Conservation (phyloP, 2,888 invertebrate genomes). For the Rhagonycha fulva region DNA sequence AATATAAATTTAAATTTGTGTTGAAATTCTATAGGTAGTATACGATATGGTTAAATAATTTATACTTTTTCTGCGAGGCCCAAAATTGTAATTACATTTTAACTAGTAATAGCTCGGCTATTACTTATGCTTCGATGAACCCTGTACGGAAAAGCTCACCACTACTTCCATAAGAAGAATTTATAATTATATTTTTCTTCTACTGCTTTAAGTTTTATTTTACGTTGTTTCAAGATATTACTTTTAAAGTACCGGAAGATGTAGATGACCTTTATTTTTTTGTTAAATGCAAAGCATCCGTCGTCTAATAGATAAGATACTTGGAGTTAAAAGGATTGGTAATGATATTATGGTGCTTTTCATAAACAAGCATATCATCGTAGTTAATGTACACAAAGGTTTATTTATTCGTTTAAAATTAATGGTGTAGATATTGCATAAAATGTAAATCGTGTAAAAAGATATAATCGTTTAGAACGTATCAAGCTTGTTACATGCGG, state of each 20-base stretch:
- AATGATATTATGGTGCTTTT: constrained; percentile 10
- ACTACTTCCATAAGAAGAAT: too few relatives aligned
- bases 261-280: neutral
- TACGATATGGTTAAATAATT: neutral
- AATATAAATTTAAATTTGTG: neutral
- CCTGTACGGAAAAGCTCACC: too few relatives aligned
- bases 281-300: constrained; percentile 2
- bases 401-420: constrained; percentile 7
- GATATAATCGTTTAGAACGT: constrained; percentile 10
- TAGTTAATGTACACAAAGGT: constrained; percentile 1
- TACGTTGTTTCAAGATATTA: neutral
- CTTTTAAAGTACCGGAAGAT: neutral
- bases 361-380: constrained; percentile 4
- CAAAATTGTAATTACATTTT: neutral
- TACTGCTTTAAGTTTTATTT: neutral
- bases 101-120: neutral
- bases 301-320: neutral
- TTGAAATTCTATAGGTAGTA: neutral
- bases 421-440: constrained; percentile 19
- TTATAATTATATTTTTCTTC: too few relatives aligned
- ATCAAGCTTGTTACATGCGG: constrained; percentile 8
- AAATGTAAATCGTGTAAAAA: constrained; percentile 15
- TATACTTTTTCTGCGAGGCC: neutral
- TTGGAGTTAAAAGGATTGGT: constrained; percentile 2
- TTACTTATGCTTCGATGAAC: too few relatives aligned